Base-by-base conservation (phyloP, 1,140 invertebrate species). In the Anoplophora glabripennis region DNA sequence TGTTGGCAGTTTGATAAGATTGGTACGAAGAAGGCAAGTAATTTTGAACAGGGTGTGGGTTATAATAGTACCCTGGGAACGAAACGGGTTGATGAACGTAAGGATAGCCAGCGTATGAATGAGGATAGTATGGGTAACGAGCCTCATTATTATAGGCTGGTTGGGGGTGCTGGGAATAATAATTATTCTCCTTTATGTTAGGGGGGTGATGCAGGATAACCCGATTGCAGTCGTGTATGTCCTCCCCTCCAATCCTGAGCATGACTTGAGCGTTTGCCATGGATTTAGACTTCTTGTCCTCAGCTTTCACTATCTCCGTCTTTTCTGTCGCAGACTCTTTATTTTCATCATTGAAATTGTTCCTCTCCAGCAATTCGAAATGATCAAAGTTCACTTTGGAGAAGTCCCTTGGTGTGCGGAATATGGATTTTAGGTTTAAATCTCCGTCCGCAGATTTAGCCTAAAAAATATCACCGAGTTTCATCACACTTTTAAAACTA, bases 371-470 rank as follows among this genome's bases (percentile, higher is more conserved):
- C 0, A 68, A 41, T 45, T 68, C 60, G 4, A 68, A 61, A 40
- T 68, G 56, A 17, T 68, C 66, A 21, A 65, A 68, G 36, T 67
- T 67, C 28, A 61, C 45, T 59, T 46, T 64, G 5, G 57, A 53
- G 38, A 57, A 53, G 14, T 66, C 64, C 53, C 55, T 57, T 33
- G 66, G 66, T 1, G 66, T 68, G n/a, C 58, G 51, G 17, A 65
- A 68, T 14, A 65, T 53, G 7, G 57, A 45, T n/a, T 33, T 44
- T 2, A 68, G 45, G 49, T 63, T 36, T 9, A 47, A 48, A 34
- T 46, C 37, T 8, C 36, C 54, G 38, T 46, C 54, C 14, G 8
- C 21, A 5, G 21, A 5, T 28, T 28, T 28, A 28, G 21, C 21
- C 21, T 28, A 5, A 28, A 28, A 28, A 28, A 28, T 28, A 28